phyloP scores from a whole-genome alignment of 2,888 invertebrate species.

The Lysandra coridon region DNA sequence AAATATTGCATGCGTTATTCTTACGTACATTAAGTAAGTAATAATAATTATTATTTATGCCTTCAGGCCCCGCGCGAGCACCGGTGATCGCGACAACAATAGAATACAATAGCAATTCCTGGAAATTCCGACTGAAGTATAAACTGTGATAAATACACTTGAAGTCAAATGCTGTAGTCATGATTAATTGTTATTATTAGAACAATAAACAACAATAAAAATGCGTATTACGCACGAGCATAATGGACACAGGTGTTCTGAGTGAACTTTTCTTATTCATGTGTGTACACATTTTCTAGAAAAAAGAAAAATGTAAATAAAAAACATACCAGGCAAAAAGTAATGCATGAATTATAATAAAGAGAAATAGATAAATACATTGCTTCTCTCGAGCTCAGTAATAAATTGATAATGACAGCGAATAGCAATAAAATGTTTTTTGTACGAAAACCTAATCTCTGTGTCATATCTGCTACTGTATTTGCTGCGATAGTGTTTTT shows the following conservation, averaged over 20 bases:
- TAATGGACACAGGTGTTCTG: background rate
- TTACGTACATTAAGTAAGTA: background rate
- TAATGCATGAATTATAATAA: background rate
- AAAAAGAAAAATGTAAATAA: background rate
- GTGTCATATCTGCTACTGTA: background rate
- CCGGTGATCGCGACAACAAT: too few relatives aligned
- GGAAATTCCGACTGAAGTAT: too few relatives aligned
- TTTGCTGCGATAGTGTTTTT: background rate
- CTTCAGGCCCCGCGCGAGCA: too few relatives aligned
- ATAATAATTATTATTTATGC: background rate
- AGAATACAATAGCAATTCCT: too few relatives aligned
- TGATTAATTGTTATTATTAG: background rate
- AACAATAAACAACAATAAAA: background rate
- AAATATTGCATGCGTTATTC: background rate
- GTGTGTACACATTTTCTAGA: background rate
- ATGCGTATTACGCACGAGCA: background rate
- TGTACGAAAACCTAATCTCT: background rate
- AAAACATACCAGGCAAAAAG: background rate
- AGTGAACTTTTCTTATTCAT: constrained; percentile 13
- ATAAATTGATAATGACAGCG: background rate
- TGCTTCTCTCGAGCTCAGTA: background rate
- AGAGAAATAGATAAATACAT: background rate
- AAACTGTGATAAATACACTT: background rate
- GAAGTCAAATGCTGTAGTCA: background rate
- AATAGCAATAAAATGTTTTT: background rate